Evolutionary conservation across 2,113 vertebrate species (phyloP).

Genomic region (Xiphophorus couchianus): DNA sequence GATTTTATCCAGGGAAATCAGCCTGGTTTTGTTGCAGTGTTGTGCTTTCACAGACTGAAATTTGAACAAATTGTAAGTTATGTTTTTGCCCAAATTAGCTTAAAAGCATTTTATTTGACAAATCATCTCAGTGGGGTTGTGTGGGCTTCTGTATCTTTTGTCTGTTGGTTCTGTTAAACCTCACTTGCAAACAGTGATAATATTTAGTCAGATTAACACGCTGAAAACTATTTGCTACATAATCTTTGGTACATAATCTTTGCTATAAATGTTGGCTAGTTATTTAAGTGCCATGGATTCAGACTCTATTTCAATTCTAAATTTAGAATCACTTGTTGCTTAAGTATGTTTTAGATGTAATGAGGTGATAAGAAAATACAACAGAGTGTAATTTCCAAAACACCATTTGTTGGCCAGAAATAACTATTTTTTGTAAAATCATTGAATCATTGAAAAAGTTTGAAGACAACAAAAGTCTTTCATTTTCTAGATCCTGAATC

Average conservation of each 20-base stretch:
- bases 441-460: too few species aligned
- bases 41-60: background rate
- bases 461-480: background rate
- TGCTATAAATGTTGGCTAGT: background rate
- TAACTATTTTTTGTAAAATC: background rate
- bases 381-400: background rate
- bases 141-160: background rate
- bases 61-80: background rate
- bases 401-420: background rate
- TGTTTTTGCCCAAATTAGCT: background rate
- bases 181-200: background rate
- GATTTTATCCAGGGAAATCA: background rate
- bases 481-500: background rate
- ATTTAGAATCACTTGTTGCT: background rate
- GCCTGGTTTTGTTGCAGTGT: slow-evolving; percentile 5
- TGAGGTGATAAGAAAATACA: background rate
- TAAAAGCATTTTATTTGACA: background rate
- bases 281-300: background rate
- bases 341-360: background rate
- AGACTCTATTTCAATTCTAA: background rate
- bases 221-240: background rate
- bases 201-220: background rate
- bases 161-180: background rate
- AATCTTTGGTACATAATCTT: background rate
- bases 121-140: background rate